Percentiles rank a stretch among this genome's conserved stretches.
These are phyloP conservation scores for Alaudala cheleensis DNA, from an alignment of 2,113 vertebrate species.

Conservation along the genomic window DNA sequence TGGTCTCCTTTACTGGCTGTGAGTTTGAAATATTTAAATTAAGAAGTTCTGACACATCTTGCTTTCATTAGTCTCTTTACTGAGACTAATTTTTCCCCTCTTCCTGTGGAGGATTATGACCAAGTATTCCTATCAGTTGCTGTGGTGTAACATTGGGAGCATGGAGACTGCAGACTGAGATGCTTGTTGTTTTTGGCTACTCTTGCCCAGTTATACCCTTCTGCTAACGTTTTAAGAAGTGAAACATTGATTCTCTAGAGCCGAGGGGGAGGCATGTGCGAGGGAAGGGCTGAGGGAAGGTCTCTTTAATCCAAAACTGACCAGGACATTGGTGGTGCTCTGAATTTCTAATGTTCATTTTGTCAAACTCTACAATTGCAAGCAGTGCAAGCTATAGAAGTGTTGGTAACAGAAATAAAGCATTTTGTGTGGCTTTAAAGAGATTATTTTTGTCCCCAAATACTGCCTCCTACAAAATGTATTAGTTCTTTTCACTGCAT, in stretches of 20 bases:
- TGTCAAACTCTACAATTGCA: neutral
- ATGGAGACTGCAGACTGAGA: neutral
- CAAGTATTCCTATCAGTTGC: neutral
- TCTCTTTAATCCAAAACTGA: neutral
- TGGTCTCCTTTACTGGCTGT: neutral
- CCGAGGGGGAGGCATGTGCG: accelerated
- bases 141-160: neutral
- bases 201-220: neutral
- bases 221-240: neutral
- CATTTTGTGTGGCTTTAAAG: neutral
- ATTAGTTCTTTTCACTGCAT: slow-evolving; percentile 3
- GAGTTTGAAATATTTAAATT: neutral
- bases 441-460: neutral
- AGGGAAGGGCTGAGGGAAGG: neutral
- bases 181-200: neutral
- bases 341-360: neutral
- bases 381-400: neutral
- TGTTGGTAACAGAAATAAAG: neutral
- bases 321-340: neutral
- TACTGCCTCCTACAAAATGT: neutral
- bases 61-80: neutral
- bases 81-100: neutral
- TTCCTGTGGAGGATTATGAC: neutral
- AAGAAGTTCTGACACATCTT: neutral
- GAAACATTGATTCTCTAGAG: neutral